Conservation (phyloP, 2,113 vertebrate genomes). For the Halichoerus grypus region DNA sequence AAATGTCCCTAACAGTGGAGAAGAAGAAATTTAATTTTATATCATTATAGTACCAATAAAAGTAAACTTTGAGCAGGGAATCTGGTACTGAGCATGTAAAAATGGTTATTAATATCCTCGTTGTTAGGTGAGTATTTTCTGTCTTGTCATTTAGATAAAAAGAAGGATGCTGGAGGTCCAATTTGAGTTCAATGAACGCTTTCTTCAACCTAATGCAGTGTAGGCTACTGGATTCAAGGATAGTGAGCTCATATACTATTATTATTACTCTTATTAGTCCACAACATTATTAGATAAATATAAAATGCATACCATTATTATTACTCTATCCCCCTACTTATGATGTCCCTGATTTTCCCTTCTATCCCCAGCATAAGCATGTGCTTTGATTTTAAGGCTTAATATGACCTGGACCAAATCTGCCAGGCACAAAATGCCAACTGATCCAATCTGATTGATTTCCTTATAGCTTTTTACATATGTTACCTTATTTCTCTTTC, state of each 20-base stretch:
- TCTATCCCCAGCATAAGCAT: background rate
- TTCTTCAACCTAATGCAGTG: background rate
- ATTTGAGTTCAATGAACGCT: background rate
- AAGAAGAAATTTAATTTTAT: background rate
- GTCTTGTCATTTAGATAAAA: background rate
- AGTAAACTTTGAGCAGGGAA: background rate
- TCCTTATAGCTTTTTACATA: background rate
- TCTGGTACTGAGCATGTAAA: background rate
- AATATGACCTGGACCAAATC: background rate
- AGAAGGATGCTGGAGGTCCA: background rate
- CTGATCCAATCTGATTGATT: background rate
- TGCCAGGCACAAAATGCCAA: background rate
- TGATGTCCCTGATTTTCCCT: background rate
- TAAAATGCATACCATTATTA: background rate
- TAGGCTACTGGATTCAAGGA: background rate
- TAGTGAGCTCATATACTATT: too few relatives aligned
- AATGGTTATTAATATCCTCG: background rate
- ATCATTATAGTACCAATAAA: background rate
- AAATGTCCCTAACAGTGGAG: background rate
- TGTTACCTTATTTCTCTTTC: background rate
- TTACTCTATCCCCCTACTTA: background rate
- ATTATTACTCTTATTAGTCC: background rate
- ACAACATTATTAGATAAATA: background rate
- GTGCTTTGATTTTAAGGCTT: background rate
- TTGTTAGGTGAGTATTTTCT: background rate